Conservation (phyloP, 2,113 vertebrate genomes). For the Capra hircus region DNA sequence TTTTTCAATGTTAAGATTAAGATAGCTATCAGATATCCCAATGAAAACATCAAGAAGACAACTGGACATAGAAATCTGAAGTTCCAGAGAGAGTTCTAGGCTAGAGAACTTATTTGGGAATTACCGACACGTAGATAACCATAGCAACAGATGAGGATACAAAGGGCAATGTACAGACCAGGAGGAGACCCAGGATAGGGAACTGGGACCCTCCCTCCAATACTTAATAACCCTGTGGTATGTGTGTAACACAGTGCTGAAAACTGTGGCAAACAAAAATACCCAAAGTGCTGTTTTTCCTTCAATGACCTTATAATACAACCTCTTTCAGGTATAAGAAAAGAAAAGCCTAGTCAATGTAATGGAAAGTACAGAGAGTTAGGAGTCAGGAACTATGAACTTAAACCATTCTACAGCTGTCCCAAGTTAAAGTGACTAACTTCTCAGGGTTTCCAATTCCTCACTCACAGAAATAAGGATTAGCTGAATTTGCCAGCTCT, state of each 20-base stretch:
- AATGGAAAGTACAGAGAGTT: neutral
- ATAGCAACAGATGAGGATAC: neutral
- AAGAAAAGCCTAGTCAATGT: neutral
- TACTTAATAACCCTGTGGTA: neutral
- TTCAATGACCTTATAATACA: neutral
- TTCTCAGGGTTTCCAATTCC: neutral
- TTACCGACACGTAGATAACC: neutral
- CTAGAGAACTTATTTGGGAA: neutral
- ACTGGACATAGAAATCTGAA: neutral
- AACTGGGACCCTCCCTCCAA: neutral
- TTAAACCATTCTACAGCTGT: neutral
- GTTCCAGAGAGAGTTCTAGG: neutral
- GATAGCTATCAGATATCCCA: neutral
- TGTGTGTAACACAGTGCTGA: neutral
- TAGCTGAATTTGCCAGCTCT: neutral
- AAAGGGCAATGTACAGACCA: neutral
- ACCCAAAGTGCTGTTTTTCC: neutral
- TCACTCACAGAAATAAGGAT: neutral
- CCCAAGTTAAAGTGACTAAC: neutral
- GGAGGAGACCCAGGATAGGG: neutral
- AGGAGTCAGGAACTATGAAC: neutral
- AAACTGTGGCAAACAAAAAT: neutral
- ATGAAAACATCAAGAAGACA: neutral
- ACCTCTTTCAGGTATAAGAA: neutral
- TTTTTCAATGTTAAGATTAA: neutral